Evolutionary conservation across 2,888 invertebrate genomes (phyloP), one percentile per base, ranked within the genome.

Genomic region (Lottia scabra): DNA sequence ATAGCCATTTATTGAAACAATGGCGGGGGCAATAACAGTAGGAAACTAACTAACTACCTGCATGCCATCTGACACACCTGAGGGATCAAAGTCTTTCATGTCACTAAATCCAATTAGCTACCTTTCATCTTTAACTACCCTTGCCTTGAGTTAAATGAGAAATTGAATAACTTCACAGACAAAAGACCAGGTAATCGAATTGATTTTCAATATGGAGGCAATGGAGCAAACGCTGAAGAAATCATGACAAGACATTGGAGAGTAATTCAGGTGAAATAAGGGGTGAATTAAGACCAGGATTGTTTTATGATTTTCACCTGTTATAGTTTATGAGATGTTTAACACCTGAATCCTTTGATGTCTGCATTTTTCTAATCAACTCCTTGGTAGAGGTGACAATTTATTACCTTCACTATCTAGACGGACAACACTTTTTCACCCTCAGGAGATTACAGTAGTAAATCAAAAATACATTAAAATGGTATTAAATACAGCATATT

Each of bases 291-390:
- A 38, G 38, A 5, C 10, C 38, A 10, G 56, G 19, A 56, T 56
- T 56, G 19, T 56, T 56, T 56, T 56, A 56, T 56, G 56, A 56
- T 23, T 56, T 13, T 56, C 56, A 56, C 56, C 56, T 56, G 56
- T 56, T 38, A n/a, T 56, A 56, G 19, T 56, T 56, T 56, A 56
- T 56, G 56, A 56, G 56, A 19, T 56, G 19, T 23, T 19, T 56
- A 23, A 56, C 56, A 56, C 56, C 56, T 56, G 56, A 56, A 56
- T n/a, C 19, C 23, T 56, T 56, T 56, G 56, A 56, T 56, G 19
- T 13, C 19, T 12, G 8, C 56, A 3, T 56, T 56, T 56, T 23
- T 19, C 23, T 56, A 56, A 56, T 56, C 19, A 56, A 56, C 56
- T 56, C 12, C 13, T 23, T 23, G 19, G 23, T 23, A 10, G 23